Base-by-base conservation (phyloP, 64 coral and sea anemone genomes). In the Porites lutea region DNA sequence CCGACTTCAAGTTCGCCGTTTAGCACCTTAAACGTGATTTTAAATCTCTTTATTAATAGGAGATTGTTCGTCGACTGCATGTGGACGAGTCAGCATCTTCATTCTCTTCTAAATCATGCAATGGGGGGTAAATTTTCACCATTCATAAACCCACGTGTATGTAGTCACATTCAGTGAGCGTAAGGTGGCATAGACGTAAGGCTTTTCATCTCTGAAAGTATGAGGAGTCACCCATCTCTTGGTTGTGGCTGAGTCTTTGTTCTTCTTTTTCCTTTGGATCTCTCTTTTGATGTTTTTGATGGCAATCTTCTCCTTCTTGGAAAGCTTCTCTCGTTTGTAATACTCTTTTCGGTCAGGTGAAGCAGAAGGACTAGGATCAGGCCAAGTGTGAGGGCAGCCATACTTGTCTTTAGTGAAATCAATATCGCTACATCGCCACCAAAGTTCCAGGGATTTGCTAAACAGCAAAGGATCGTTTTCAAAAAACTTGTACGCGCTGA, bases 401-500 rank as follows among this genome's bases (percentile, higher is more conserved):
- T 62, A 48, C 62, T 13, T 60, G 79, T 82, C 79, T 44, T 44
- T 46, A 13, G 5, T 4, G 13, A 82, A 8, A 51, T 21, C 21
- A 15, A 14, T 22, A 22, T 82, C 79, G 62, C 79, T 82, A 55
- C 79, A 82, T 22, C 79, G 59, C 79, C 79, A 82, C 82, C 82
- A 86, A 49, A 86, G 82, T 6, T 86, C 82, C n/a, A 90, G 81
- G 4, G 88, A 80, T 71, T 90, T 90, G 20, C 46, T 90, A 51
- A 90, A 90, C 15, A 90, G 63, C 75, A 90, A 47, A 53, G 88
- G 88, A 43, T 90, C 88, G 50, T 82, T 65, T 19, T 79, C 76
- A 22, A 90, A 90, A 79, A 90, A 90, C 51, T 90, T 90, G 62
- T 90, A 90, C 16, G 88, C 88, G 13, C 74, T 90, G 5, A 61